Evolutionary conservation across 1,140 invertebrate species (phyloP), one percentile per base, ranked within the genome.

Genomic region (Tribolium madens): DNA sequence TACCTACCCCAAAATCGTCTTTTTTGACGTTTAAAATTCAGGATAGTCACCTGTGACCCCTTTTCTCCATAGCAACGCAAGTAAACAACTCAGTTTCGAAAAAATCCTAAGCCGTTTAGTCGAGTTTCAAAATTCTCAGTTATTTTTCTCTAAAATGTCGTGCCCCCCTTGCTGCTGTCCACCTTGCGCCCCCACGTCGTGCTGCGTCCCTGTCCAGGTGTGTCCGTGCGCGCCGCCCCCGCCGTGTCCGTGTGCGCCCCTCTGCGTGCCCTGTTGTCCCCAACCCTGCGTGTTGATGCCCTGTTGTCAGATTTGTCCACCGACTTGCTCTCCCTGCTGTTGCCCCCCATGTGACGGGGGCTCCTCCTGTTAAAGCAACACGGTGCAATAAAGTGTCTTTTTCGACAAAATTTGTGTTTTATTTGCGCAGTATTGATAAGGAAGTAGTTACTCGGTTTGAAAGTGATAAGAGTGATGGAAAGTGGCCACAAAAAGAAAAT

Each of bases 141-240:
- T 0, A 2, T 42, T 57, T 53, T 64, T 18, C 26, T 33, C 36
- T 26, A 71, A 71, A 46, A 71, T 71, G 69, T 71, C 69, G 46
- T 71, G 69, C 69, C 46, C 18, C 48, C 10, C 68, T 21, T 52
- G 46, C 17, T 52, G 71, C 26, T 64, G 57, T 6, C 57, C 57
- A 3, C 52, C 52, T 57, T 57, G 52, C 52, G 52, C 52, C n/a
- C 52, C 52, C 7, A 64, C 57, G 12, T 64, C 57, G 9, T 73
- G 71, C 31, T 73, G 71, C 14, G 71, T 73, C n/a, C 71, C 71
- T 10, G 71, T 73, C n/a, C 48, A 18, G 14, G 71, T 73, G 17
- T 73, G 71, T 33, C 71, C 71, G 0, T 73, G 71, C 31, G 7
- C 14, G 2, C 71, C 71, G 10, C 71, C 71, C 2, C 17, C 47